These are phyloP conservation scores for Dioctria linearis DNA, from an alignment of 2,888 invertebrate genomes.

Conservation along the genomic window DNA sequence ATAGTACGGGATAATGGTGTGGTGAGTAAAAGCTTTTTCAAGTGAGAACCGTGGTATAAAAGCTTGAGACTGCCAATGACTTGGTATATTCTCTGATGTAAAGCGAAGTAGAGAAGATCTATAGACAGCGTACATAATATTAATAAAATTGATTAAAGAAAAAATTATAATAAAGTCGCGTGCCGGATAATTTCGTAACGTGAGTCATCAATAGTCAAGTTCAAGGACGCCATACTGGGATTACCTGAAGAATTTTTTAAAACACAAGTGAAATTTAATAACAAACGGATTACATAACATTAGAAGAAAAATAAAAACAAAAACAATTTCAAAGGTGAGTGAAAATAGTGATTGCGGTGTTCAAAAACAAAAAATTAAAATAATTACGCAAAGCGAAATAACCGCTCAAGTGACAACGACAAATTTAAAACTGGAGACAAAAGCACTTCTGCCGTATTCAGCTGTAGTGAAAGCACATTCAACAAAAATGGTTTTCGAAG, in stretches of 20 bases:
- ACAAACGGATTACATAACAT: slow-evolving; percentile 26
- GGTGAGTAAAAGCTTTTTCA: slow-evolving; percentile 23
- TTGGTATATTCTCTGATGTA: slow-evolving; percentile 43
- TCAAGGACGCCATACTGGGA: slow-evolving; percentile 31
- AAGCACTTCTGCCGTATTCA: slow-evolving; percentile 57
- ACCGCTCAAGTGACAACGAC: slow-evolving; percentile 50
- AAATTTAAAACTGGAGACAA: slow-evolving; percentile 60
- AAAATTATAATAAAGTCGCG: slow-evolving; percentile 51
- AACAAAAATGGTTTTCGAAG: slow-evolving; percentile 60
- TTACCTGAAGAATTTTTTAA: slow-evolving; percentile 54
- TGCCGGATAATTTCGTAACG: slow-evolving; percentile 51
- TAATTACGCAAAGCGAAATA: slow-evolving; percentile 48
- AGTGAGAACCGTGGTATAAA: slow-evolving; percentile 30
- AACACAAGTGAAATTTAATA: not conserved
- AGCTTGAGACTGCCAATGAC: not conserved
- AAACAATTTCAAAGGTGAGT: slow-evolving; percentile 59
- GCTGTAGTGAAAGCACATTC: slow-evolving; percentile 51
- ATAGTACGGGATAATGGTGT: too few species aligned
- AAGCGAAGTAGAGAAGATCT: slow-evolving; percentile 20
- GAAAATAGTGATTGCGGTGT: slow-evolving; percentile 51
- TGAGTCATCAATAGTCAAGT: slow-evolving; percentile 48
- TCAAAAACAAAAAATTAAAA: slow-evolving; percentile 1
- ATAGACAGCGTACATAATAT: not conserved
- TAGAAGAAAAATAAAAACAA: slow-evolving; percentile 53
- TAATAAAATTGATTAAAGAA: slow-evolving; percentile 8